Conservation (phyloP, 2,888 invertebrate genomes). For the Diarsia brunnea region DNA sequence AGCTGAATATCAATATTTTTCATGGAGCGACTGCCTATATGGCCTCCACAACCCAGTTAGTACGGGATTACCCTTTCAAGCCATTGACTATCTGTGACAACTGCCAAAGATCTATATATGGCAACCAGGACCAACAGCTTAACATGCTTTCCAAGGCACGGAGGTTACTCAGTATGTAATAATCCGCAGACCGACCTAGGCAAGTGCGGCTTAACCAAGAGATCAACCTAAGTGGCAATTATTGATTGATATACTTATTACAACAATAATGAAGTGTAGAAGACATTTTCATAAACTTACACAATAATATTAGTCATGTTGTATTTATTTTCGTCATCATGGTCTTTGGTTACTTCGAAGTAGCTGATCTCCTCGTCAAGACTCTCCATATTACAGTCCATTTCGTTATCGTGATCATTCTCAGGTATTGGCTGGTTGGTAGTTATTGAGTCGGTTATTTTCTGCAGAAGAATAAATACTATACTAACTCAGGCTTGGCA, state of each 20-base stretch:
- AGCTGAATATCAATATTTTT: too few relatives aligned
- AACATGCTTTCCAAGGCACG: too few relatives aligned
- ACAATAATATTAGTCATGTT: conserved; percentile 34
- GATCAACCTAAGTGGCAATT: too few relatives aligned
- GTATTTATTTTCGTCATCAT: conserved; percentile 46
- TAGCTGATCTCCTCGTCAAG: conserved; percentile 70
- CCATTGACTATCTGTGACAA: too few relatives aligned
- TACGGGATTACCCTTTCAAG: too few relatives aligned
- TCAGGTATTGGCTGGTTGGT: conserved; percentile 29
- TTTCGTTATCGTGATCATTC: conserved; percentile 44
- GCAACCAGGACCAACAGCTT: too few relatives aligned
- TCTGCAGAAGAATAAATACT: conserved; percentile 56
- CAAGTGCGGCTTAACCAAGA: too few relatives aligned
- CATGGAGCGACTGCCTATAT: too few relatives aligned
- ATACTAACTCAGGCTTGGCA: neutral
- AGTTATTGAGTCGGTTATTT: conserved; percentile 52
- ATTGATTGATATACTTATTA: neutral
- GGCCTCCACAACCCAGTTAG: too few relatives aligned
- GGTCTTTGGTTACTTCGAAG: conserved; percentile 64
- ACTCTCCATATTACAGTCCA: conserved; percentile 59
- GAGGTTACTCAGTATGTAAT: too few relatives aligned
- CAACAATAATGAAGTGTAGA: neutral
- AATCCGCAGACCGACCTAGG: too few relatives aligned
- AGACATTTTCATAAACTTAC: conserved; percentile 44
- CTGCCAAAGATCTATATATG: too few relatives aligned